Percentiles rank a stretch among this genome's conserved stretches.
These are phyloP conservation scores for Papilio machaon DNA, from an alignment of 1,140 invertebrate genomes.

Conservation along the genomic window DNA sequence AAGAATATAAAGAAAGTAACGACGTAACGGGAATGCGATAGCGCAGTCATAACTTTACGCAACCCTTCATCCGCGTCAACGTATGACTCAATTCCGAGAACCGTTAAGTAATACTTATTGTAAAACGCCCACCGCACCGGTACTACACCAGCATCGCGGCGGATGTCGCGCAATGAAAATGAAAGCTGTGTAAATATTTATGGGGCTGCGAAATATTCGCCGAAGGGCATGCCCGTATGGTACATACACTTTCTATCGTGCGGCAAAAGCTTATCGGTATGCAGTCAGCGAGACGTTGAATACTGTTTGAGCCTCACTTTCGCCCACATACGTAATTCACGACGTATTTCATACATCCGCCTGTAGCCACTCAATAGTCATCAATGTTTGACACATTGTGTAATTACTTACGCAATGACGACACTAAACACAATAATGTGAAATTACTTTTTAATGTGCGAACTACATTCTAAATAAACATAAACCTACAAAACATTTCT, in stretches of 20 bases:
- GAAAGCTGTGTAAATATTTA: slow-evolving; percentile 78
- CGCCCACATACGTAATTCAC: slow-evolving; percentile 60
- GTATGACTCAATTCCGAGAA: slow-evolving; percentile 56
- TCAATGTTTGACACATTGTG: slow-evolving; percentile 54
- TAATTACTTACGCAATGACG: slow-evolving; percentile 47
- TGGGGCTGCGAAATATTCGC: slow-evolving; percentile 73
- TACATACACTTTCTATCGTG: slow-evolving; percentile 71
- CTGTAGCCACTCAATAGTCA: slow-evolving; percentile 43
- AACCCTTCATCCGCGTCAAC: slow-evolving; percentile 54
- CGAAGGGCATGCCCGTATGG: slow-evolving; percentile 78
- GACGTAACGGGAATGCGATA: slow-evolving; percentile 31
- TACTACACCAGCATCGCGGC: slow-evolving; percentile 41
- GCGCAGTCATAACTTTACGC: slow-evolving; percentile 53
- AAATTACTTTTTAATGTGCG: slow-evolving; percentile 8
- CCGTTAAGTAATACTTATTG: slow-evolving; percentile 69
- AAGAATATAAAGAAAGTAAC: slow-evolving; percentile 2
- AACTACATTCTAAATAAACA: not conserved
- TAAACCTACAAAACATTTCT: not conserved
- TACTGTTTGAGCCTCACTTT: slow-evolving; percentile 69
- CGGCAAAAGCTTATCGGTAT: slow-evolving; percentile 78
- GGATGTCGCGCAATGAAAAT: slow-evolving; percentile 73
- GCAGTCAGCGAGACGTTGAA: slow-evolving; percentile 52
- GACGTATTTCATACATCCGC: slow-evolving; percentile 61
- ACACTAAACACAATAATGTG: slow-evolving; percentile 19
- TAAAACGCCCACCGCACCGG: slow-evolving; percentile 52